phyloP scores from a whole-genome alignment of 2,888 invertebrate species.

The Rhodophaea formosa region DNA sequence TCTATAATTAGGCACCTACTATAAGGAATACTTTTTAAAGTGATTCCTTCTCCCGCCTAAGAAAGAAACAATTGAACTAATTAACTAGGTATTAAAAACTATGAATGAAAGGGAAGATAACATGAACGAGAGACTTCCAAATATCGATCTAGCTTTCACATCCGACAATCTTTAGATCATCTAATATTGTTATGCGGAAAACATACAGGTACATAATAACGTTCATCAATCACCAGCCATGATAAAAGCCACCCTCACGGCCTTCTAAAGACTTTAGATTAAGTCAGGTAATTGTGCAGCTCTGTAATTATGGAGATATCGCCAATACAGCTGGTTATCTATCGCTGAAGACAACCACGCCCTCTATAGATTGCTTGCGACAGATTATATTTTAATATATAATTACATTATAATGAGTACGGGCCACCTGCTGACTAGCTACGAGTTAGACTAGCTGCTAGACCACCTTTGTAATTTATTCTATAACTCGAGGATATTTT shows the following conservation, averaged over 20 bases:
- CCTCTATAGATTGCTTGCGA: slow-evolving; percentile 3
- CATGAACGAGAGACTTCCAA: too few species aligned
- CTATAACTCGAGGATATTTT: too few species aligned
- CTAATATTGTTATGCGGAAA: too few species aligned
- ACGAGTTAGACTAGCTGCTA: too few species aligned
- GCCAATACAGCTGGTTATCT: slow-evolving; percentile 2
- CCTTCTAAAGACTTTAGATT: slow-evolving; percentile 4
- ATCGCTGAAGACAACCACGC: slow-evolving; percentile 4
- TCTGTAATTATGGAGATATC: slow-evolving; percentile 12
- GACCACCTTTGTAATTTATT: too few species aligned
- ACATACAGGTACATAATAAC: not conserved
- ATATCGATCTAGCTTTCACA: not conserved
- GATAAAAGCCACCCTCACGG: not conserved
- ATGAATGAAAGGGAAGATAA: too few species aligned
- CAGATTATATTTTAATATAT: slow-evolving; percentile 10
- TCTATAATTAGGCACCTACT: too few species aligned
- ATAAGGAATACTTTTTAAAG: too few species aligned
- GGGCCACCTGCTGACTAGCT: not conserved
- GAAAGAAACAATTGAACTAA: too few species aligned
- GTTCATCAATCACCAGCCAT: not conserved
- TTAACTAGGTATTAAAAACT: too few species aligned
- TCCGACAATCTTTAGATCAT: too few species aligned
- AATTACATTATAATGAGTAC: not conserved
- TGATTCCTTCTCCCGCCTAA: too few species aligned
- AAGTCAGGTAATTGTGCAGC: not conserved